Percentiles rank a stretch among this genome's conserved stretches.
Evolutionary conservation across 2,797 vertebrate genomes (phyloP).

Genomic region (Anguilla pacifica): DNA sequence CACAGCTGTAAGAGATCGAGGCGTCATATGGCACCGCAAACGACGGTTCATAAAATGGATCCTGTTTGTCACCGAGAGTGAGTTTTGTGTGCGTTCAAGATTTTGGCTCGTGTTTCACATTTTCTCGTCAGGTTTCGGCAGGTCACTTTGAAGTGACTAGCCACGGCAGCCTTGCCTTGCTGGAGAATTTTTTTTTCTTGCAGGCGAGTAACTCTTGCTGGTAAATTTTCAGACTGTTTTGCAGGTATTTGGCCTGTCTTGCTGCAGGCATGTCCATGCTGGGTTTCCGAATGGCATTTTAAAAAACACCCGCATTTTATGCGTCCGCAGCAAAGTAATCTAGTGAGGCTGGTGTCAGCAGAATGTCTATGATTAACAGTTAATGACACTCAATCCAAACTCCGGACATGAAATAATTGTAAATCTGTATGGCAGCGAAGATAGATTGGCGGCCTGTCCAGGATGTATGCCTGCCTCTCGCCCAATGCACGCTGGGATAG

Average conservation of each 20-base stretch:
- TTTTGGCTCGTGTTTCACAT: not conserved
- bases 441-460: too few species aligned
- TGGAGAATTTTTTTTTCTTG: not conserved
- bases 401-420: not conserved
- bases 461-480: too few species aligned
- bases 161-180: not conserved
- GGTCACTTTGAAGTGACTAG: not conserved
- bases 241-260: not conserved
- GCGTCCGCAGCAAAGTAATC: not conserved
- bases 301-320: not conserved
- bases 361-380: not conserved
- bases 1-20: conserved; percentile 7
- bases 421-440: not conserved
- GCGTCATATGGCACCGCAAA: not conserved
- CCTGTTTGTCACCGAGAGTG: not conserved
- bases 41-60: not conserved
- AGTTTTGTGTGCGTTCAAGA: not conserved
- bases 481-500: too few species aligned
- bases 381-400: not conserved
- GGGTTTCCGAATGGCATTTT: not conserved
- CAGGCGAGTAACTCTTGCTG: too few species aligned
- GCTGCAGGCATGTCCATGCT: not conserved
- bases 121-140: not conserved
- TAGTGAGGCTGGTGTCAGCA: not conserved
- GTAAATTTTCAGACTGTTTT: not conserved